Evolutionary conservation across 2,797 vertebrate genomes (phyloP).

Genomic region (Acanthiza pusilla): DNA sequence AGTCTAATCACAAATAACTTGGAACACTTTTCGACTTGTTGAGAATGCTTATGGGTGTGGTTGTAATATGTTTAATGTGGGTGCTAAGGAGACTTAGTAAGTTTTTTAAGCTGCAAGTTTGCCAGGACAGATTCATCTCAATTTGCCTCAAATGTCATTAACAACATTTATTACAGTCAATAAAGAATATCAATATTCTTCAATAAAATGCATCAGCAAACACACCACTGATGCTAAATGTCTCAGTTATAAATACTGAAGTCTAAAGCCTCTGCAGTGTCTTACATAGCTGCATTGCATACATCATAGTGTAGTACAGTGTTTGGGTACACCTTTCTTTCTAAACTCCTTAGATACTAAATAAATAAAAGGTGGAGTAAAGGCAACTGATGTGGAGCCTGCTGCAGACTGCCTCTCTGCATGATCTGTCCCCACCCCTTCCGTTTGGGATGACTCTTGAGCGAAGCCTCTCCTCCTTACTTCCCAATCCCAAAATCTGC

Average conservation of each 20-base stretch:
- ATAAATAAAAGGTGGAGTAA: not conserved
- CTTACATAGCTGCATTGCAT: not conserved
- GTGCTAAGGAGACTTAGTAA: not conserved
- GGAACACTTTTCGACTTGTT: constrained; percentile 51
- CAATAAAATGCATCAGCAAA: not conserved
- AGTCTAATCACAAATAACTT: constrained; percentile 37
- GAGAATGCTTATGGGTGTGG: constrained; percentile 43
- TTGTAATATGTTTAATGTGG: not conserved
- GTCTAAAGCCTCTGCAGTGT: not conserved
- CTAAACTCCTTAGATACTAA: not conserved
- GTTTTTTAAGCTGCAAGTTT: not conserved
- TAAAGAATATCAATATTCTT: not conserved
- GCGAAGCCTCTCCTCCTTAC: constrained; percentile 38
- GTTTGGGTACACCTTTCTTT: not conserved
- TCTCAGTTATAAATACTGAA: not conserved
- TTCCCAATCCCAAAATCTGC: not conserved
- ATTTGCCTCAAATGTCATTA: not conserved
- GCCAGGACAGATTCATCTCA: not conserved
- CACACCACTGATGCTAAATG: not conserved
- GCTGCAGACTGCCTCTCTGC: constrained; percentile 4
- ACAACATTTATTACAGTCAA: not conserved
- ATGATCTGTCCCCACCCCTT: constrained; percentile 47
- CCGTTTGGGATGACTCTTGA: not conserved
- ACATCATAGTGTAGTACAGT: not conserved
- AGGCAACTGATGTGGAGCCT: not conserved